Percentiles rank a stretch among this genome's conserved stretches.
Evolutionary conservation across 2,888 invertebrate species (phyloP).

Genomic region (Stenodema calcarata): DNA sequence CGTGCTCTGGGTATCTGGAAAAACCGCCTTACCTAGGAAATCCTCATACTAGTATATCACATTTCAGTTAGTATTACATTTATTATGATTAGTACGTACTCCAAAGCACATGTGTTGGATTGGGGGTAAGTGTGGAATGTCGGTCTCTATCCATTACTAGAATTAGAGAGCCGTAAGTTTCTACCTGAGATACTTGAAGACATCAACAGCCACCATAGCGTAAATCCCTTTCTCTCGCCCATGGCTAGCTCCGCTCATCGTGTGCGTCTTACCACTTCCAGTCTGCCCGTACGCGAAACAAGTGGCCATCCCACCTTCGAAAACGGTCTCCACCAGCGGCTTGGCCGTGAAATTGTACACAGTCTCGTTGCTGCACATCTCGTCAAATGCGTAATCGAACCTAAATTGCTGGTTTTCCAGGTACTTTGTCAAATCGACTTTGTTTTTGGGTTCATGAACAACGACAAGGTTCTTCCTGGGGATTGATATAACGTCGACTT

Average conservation of each 20-base stretch:
- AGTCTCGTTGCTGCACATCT: slow-evolving; percentile 90
- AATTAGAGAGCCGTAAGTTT: slow-evolving; percentile 72
- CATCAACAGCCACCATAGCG: slow-evolving; percentile 94
- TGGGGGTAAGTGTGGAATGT: too few species aligned
- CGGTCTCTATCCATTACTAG: too few species aligned
- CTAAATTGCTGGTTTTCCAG: slow-evolving; percentile 97
- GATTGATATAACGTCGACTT: slow-evolving; percentile 96
- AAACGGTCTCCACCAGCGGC: slow-evolving; percentile 95
- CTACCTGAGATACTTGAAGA: slow-evolving; percentile 85
- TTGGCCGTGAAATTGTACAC: slow-evolving; percentile 99
- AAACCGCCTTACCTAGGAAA: too few species aligned
- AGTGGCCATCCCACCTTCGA: slow-evolving; percentile 98
- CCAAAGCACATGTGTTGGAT: too few species aligned
- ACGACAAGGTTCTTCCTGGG: slow-evolving; percentile 92
- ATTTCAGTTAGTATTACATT: too few species aligned
- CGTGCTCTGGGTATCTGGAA: neutral
- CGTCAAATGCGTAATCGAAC: slow-evolving; percentile 99
- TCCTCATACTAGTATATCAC: too few species aligned
- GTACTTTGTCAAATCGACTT: slow-evolving; percentile 98
- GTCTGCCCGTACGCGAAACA: slow-evolving; percentile 99
- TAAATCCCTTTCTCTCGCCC: slow-evolving; percentile 96
- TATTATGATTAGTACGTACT: too few species aligned
- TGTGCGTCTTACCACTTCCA: slow-evolving; percentile 95
- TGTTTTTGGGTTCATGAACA: slow-evolving; percentile 91
- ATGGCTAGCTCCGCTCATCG: slow-evolving; percentile 98